A percentile compares a stretch with the other conserved stretches of the same genome.
Evolutionary conservation across 2,797 vertebrate genomes (phyloP).

Genomic region (Gymnothorax reevesii): DNA sequence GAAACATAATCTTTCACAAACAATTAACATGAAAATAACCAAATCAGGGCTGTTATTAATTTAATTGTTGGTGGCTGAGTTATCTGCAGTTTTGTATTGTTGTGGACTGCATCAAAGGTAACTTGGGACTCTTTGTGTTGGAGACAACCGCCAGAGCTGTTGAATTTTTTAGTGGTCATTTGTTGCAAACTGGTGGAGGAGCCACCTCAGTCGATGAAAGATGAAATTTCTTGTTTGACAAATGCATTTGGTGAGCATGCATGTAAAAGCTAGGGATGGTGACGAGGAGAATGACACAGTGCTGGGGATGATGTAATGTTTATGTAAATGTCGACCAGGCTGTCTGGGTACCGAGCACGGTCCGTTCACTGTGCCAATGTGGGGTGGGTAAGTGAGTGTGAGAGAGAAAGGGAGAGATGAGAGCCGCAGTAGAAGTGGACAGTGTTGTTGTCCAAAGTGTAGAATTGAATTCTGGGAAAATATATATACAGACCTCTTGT

Average conservation of each 20-base stretch:
- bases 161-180: background rate
- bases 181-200: background rate
- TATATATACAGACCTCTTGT: background rate
- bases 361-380: constrained; percentile 60
- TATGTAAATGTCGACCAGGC: constrained; percentile 67
- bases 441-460: background rate
- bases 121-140: background rate
- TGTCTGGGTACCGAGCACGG: constrained; percentile 13
- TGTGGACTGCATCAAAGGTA: background rate
- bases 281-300: constrained; percentile 44
- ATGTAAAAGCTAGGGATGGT: background rate
- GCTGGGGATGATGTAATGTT: constrained; percentile 71
- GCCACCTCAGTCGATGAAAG: background rate
- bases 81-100: no score
- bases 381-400: background rate
- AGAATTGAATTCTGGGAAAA: background rate
- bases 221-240: background rate
- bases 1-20: background rate
- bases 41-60: background rate
- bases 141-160: background rate
- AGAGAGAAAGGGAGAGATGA: background rate
- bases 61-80: background rate
- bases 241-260: background rate
- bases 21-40: background rate
- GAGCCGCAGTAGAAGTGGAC: background rate